phyloP scores from a whole-genome alignment of 1,140 invertebrate genomes.

The Drosophila melanica region DNA sequence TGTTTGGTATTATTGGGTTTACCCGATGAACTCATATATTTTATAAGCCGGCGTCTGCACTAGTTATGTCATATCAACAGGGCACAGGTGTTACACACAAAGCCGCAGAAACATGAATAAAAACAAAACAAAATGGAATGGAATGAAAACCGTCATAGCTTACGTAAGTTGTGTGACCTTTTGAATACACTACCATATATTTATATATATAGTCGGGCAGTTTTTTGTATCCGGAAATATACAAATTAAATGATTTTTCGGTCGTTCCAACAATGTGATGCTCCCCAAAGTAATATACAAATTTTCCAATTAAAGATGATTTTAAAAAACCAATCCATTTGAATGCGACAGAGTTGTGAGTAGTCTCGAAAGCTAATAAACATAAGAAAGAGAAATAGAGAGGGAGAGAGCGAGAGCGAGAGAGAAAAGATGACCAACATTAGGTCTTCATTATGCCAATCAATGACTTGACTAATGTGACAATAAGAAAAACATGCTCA shows the following conservation, averaged over 20 bases:
- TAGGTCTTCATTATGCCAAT: neutral
- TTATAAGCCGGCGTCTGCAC: constrained; percentile 23
- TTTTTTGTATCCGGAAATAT: neutral
- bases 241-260: constrained; percentile 1
- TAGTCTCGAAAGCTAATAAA: neutral
- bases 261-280: neutral
- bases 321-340: neutral
- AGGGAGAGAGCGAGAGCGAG: neutral
- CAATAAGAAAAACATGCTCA: too few species aligned
- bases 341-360: neutral
- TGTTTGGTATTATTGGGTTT: constrained; percentile 28
- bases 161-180: constrained; percentile 52
- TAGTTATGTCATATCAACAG: constrained; percentile 60
- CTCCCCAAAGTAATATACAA: neutral
- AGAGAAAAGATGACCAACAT: constrained; percentile 9
- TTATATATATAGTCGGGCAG: constrained; percentile 31
- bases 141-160: constrained; percentile 14
- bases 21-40: neutral
- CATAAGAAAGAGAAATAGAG: neutral
- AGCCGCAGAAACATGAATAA: neutral
- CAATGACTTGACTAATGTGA: too few species aligned
- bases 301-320: neutral
- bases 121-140: constrained; percentile 18
- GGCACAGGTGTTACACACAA: neutral
- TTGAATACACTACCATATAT: constrained; percentile 51